Percentiles rank a stretch among this genome's conserved stretches.
phyloP scores from a whole-genome alignment of 2,888 invertebrate genomes.

The Lottia scabra region DNA sequence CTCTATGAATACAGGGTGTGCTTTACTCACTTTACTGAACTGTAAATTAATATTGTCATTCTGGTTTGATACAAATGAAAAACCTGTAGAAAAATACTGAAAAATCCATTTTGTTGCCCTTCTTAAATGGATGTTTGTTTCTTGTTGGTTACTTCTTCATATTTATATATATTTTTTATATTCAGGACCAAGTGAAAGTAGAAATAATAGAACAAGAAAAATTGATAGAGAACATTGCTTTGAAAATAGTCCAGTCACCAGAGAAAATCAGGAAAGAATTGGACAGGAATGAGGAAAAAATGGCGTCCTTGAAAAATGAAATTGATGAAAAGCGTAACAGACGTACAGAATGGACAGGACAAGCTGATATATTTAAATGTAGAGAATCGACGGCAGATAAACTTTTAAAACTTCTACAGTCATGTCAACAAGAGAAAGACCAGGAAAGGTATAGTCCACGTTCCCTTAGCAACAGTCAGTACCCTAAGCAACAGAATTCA shows the following conservation, averaged over 20 bases:
- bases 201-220: constrained; percentile 40
- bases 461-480: too few species aligned
- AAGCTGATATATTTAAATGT: constrained; percentile 33
- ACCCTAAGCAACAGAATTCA: too few species aligned
- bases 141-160: neutral
- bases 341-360: constrained; percentile 34
- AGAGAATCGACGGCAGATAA: constrained; percentile 36
- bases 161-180: too few species aligned
- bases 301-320: constrained; percentile 34
- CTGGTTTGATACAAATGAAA: too few species aligned
- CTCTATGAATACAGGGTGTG: too few species aligned
- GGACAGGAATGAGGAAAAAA: constrained; percentile 42
- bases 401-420: constrained; percentile 40
- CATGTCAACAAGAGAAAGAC: constrained; percentile 40
- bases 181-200: constrained; percentile 49
- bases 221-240: constrained; percentile 48
- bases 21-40: too few species aligned
- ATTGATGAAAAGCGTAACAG: constrained; percentile 40
- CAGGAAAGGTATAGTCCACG: constrained; percentile 49
- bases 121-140: neutral
- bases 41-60: too few species aligned
- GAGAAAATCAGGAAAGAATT: constrained; percentile 52
- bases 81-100: too few species aligned
- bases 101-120: too few species aligned
- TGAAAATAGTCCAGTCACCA: constrained; percentile 60